Conservation (phyloP, 1,140 invertebrate species). For the Calliphora vicina region DNA sequence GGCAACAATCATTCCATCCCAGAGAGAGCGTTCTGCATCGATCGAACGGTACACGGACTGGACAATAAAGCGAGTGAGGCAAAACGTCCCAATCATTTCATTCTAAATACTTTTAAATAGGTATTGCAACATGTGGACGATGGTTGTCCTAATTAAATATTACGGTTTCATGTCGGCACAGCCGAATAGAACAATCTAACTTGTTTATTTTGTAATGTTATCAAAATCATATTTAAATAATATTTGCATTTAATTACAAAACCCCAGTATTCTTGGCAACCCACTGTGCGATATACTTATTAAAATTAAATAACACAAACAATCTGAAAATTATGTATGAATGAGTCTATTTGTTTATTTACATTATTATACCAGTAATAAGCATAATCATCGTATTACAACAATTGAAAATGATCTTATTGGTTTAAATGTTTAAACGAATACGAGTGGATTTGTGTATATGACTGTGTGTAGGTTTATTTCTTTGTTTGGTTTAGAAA, state of each 20-base stretch:
- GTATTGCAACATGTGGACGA: no score
- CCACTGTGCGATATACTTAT: not conserved
- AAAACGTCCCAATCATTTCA: no score
- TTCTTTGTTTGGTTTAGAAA: not conserved
- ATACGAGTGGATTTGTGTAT: not conserved
- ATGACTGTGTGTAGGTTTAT: not conserved
- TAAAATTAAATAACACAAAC: not conserved
- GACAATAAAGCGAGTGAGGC: no score
- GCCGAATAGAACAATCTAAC: no score
- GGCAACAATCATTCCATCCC: no score
- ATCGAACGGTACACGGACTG: no score
- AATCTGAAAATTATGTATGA: not conserved
- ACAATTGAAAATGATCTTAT: not conserved
- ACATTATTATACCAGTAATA: not conserved
- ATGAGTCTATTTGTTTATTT: not conserved
- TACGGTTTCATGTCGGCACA: no score
- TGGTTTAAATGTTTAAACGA: not conserved
- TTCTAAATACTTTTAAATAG: no score
- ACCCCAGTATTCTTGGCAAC: not conserved
- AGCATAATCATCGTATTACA: not conserved
- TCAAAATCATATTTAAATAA: not conserved
- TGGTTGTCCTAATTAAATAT: no score
- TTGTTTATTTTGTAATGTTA: not conserved
- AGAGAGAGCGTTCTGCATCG: no score
- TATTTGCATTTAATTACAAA: no score